phyloP scores from a whole-genome alignment of 1,140 invertebrate species.

The Caenorhabditis remanei region DNA sequence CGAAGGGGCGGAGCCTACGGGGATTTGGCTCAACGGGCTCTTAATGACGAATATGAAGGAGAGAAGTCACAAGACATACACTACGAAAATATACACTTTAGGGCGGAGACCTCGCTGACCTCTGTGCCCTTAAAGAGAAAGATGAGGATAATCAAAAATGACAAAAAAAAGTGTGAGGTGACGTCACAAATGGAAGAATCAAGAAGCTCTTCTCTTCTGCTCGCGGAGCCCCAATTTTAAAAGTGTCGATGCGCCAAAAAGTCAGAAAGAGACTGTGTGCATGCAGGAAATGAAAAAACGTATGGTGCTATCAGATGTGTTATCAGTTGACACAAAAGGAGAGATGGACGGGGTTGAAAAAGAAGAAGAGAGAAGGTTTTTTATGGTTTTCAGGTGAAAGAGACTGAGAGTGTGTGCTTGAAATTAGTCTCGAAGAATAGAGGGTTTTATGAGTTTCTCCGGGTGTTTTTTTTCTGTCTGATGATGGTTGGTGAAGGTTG shows the following conservation, averaged over 20 bases:
- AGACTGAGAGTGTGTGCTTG: neutral
- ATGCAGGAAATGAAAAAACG: neutral
- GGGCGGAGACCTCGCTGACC: neutral
- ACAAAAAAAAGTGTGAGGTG: slow-evolving; percentile 1
- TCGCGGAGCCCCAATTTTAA: neutral
- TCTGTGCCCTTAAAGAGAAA: slow-evolving; percentile 2
- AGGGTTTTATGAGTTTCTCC: slow-evolving; percentile 26
- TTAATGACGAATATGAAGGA: slow-evolving; percentile 36
- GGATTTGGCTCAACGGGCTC: slow-evolving; percentile 1
- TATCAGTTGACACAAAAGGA: slow-evolving; percentile 29
- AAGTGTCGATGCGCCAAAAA: slow-evolving; percentile 43
- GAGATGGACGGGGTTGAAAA: neutral
- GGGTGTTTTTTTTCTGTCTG: neutral
- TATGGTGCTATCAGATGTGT: slow-evolving; percentile 25
- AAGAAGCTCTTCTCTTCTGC: neutral
- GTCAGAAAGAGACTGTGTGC: neutral
- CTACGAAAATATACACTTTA: neutral
- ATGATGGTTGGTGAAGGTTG: neutral
- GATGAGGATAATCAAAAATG: slow-evolving; percentile 44
- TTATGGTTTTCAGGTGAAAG: slow-evolving; percentile 25
- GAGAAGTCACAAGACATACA: neutral
- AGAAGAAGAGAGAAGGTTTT: neutral
- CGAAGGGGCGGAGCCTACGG: neutral
- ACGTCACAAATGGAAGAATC: neutral
- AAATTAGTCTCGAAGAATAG: slow-evolving; percentile 5